Conservation (phyloP, 2,888 invertebrate genomes). For the Ecliptopera silaceata region DNA sequence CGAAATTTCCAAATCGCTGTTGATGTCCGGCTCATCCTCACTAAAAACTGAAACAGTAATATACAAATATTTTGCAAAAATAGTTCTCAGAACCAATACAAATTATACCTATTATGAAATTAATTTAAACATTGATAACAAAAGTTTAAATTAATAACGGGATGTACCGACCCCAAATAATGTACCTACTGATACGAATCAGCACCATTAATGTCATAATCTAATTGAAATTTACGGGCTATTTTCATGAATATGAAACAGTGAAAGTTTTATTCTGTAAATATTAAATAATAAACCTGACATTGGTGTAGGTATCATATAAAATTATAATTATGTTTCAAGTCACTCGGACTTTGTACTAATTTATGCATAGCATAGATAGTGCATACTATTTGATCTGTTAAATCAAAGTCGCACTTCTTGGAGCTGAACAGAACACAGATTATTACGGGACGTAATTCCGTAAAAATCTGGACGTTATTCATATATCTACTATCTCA, state of each 20-base stretch:
- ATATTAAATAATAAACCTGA: too few species aligned
- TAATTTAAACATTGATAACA: slow-evolving; percentile 11
- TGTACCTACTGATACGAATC: slow-evolving; percentile 29
- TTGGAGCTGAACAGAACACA: too few species aligned
- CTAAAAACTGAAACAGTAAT: slow-evolving; percentile 87
- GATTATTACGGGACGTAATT: too few species aligned
- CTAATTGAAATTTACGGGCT: slow-evolving; percentile 66
- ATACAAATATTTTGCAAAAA: slow-evolving; percentile 27
- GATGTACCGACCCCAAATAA: slow-evolving; percentile 8
- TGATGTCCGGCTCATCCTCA: slow-evolving; percentile 93
- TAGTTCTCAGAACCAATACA: slow-evolving; percentile 10
- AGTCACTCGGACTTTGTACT: too few species aligned
- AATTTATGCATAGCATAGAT: too few species aligned
- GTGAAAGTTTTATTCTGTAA: slow-evolving; percentile 57
- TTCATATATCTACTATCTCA: too few species aligned
- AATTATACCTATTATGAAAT: background rate
- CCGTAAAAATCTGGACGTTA: too few species aligned
- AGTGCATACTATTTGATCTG: too few species aligned
- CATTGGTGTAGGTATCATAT: too few species aligned
- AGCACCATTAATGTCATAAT: slow-evolving; percentile 26
- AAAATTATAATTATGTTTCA: too few species aligned
- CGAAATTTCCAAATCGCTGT: slow-evolving; percentile 94
- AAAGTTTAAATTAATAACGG: slow-evolving; percentile 44
- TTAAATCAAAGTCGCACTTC: too few species aligned
- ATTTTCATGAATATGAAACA: slow-evolving; percentile 71